A percentile compares a stretch with the other conserved stretches of the same genome.
phyloP scores from a whole-genome alignment of 2,113 vertebrate genomes.

The Gopherus evgoodei region DNA sequence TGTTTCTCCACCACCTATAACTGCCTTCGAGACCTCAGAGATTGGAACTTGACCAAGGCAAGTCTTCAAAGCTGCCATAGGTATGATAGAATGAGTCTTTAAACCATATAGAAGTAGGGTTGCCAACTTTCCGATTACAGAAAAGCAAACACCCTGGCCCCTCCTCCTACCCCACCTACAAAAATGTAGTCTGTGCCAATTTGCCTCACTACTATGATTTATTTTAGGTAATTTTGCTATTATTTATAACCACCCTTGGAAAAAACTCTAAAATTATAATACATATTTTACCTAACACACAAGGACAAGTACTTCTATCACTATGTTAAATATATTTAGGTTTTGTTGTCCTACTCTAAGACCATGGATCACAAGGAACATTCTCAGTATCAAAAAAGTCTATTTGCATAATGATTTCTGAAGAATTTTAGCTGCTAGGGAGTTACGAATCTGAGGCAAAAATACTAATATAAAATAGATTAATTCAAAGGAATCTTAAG shows the following conservation, averaged over 20 bases:
- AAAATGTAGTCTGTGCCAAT: background rate
- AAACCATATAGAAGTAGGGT: background rate
- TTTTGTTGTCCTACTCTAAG: background rate
- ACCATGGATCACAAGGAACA: background rate
- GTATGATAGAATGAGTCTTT: background rate
- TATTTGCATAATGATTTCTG: background rate
- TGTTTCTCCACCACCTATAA: constrained; percentile 10
- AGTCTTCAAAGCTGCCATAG: background rate
- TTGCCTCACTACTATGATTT: background rate
- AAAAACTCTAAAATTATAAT: background rate
- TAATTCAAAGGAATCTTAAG: background rate
- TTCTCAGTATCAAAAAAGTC: background rate
- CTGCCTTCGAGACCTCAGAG: background rate
- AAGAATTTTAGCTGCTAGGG: background rate
- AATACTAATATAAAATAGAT: background rate
- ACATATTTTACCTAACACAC: background rate
- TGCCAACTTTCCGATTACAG: too few species aligned
- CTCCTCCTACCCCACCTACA: too few species aligned
- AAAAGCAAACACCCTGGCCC: too few species aligned
- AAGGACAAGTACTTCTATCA: background rate
- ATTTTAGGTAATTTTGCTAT: background rate
- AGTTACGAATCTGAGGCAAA: too few species aligned
- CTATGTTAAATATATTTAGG: background rate
- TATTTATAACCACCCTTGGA: background rate
- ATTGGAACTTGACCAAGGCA: background rate